phyloP scores from a whole-genome alignment of 2,113 vertebrate species.

The Heloderma charlesbogerti region DNA sequence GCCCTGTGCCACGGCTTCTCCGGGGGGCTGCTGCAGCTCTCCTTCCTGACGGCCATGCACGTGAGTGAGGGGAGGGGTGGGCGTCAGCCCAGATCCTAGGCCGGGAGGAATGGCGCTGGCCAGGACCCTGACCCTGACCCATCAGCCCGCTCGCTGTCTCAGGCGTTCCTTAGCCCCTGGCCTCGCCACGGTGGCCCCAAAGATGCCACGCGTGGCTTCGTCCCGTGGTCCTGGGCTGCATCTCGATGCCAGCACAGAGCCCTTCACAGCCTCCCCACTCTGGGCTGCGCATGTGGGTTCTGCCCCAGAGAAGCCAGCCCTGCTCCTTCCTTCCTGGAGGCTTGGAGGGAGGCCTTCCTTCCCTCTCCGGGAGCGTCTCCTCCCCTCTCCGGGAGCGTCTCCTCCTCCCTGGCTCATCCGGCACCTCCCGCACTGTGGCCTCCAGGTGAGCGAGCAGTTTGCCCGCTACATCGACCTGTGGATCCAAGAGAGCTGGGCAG shows the following conservation, averaged over 20 bases:
- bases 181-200: too few relatives aligned
- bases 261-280: background rate
- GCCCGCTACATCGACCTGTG: conserved; percentile 91
- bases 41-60: conserved; percentile 87
- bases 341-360: background rate
- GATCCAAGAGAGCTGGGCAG: conserved; percentile 80
- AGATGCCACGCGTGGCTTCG: too few relatives aligned
- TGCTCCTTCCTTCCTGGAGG: background rate
- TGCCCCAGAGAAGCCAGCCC: background rate
- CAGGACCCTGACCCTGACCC: too few relatives aligned
- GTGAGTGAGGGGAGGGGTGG: conserved; percentile 80
- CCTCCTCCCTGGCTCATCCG: background rate
- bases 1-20: conserved; percentile 91
- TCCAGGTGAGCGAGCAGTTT: conserved; percentile 92
- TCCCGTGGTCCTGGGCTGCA: background rate
- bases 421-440: conserved; percentile 4
- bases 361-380: too few relatives aligned
- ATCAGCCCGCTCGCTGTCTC: too few relatives aligned
- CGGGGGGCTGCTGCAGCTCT: conserved; percentile 88
- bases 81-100: too few relatives aligned
- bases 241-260: too few relatives aligned
- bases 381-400: background rate
- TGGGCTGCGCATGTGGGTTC: background rate
- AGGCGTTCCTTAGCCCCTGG: background rate
- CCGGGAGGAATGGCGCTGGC: too few relatives aligned